These are phyloP conservation scores for Mionectes macconnelli DNA, from an alignment of 2,113 vertebrate species.

Conservation along the genomic window DNA sequence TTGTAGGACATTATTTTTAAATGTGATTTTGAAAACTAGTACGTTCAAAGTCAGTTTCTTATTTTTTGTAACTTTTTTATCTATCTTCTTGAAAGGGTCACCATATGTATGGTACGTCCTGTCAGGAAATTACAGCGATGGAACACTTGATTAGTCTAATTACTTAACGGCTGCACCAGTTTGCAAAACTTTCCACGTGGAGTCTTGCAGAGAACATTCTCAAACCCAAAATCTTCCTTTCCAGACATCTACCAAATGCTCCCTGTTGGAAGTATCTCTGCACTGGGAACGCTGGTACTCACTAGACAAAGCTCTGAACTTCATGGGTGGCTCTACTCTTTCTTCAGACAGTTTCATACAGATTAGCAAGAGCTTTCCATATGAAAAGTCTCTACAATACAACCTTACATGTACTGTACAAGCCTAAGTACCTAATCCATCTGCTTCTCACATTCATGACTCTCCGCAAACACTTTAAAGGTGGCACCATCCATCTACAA, in stretches of 20 bases:
- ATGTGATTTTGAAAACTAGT: neutral
- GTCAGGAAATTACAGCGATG: neutral
- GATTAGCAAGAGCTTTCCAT: neutral
- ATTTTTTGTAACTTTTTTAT: neutral
- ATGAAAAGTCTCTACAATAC: neutral
- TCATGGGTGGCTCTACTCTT: neutral
- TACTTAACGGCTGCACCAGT: neutral
- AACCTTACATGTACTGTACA: neutral
- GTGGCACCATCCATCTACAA: neutral
- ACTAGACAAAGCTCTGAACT: neutral
- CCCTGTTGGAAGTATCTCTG: neutral
- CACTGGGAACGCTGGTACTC: neutral
- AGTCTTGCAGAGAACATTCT: neutral
- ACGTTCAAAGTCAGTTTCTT: neutral
- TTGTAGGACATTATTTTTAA: neutral
- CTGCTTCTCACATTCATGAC: neutral
- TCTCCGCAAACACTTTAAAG: neutral
- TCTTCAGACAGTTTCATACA: neutral
- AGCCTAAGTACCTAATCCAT: neutral
- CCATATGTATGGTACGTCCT: neutral
- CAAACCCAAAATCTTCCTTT: neutral
- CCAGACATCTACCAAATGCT: neutral
- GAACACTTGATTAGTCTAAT: neutral
- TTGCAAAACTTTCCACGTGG: neutral
- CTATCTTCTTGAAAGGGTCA: neutral